A percentile compares a stretch with the other conserved stretches of the same genome.
phyloP scores from a whole-genome alignment of 2,113 vertebrate genomes.

The Oncorhynchus keta region DNA sequence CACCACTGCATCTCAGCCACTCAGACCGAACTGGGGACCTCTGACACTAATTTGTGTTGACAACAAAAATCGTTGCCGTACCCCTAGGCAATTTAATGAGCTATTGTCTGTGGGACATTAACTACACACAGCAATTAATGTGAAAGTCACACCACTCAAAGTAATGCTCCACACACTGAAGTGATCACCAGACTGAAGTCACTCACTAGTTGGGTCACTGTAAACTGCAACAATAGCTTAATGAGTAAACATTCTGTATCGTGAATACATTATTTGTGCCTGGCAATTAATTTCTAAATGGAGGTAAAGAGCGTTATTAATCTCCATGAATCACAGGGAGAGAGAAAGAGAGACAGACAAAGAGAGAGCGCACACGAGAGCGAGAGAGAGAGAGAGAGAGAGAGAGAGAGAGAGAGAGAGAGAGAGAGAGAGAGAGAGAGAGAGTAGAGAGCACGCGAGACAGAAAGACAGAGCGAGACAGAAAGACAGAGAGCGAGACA shows the following conservation, averaged over 20 bases:
- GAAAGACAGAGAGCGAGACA: too few species aligned
- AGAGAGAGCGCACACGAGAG: too few species aligned
- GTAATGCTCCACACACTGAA: slow-evolving; percentile 57
- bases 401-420: too few species aligned
- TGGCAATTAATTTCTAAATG: slow-evolving; percentile 65
- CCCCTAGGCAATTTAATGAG: slow-evolving; percentile 49
- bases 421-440: too few species aligned
- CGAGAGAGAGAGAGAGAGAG: too few species aligned
- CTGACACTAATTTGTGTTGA: slow-evolving; percentile 34
- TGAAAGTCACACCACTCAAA: slow-evolving; percentile 60
- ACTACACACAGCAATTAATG: slow-evolving; percentile 73
- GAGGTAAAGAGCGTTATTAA: slow-evolving; percentile 31
- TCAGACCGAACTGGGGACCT: slow-evolving; percentile 1
- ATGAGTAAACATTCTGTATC: slow-evolving; percentile 70
- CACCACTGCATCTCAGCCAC: neutral
- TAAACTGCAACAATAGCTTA: slow-evolving; percentile 68
- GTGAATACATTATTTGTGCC: slow-evolving; percentile 71
- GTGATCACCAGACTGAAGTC: slow-evolving; percentile 7
- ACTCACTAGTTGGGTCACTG: slow-evolving; percentile 40
- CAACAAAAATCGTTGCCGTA: slow-evolving; percentile 23
- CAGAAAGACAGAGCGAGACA: too few species aligned
- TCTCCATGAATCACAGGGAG: too few species aligned
- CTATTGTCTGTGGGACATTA: slow-evolving; percentile 68
- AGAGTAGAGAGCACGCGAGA: too few species aligned
- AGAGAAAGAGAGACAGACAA: neutral